Evolutionary conservation across 2,113 vertebrate genomes (phyloP).

Genomic region (Platichthys flesus): DNA sequence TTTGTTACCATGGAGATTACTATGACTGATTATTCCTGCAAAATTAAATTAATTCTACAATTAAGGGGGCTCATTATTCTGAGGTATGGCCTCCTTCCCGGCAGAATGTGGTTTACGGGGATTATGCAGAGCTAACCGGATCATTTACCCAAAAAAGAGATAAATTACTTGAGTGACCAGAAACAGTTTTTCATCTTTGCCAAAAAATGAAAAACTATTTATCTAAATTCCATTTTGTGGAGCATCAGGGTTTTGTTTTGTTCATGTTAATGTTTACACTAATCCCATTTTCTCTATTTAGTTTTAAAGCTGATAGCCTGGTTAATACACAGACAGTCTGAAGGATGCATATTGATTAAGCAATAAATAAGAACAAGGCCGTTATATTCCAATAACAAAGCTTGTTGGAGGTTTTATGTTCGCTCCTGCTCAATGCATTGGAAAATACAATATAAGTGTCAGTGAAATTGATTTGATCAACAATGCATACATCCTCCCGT

Average conservation of each 20-base stretch:
- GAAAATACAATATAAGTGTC: neutral
- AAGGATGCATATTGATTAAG: neutral
- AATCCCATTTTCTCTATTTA: neutral
- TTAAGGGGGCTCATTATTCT: conserved; percentile 45
- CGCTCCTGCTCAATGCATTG: neutral
- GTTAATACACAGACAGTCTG: neutral
- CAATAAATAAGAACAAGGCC: neutral
- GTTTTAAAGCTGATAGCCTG: neutral
- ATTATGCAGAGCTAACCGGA: conserved; percentile 1
- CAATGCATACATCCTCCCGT: neutral
- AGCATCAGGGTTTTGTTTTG: conserved; percentile 7
- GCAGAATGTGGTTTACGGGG: conserved; percentile 9
- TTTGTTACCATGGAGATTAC: conserved; percentile 47
- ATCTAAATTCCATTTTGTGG: neutral
- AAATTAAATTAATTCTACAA: conserved; percentile 58
- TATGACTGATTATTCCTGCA: conserved; percentile 47
- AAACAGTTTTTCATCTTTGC: neutral
- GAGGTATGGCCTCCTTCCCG: conserved; percentile 35
- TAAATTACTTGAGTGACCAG: conserved; percentile 8
- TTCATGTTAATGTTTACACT: too few species aligned
- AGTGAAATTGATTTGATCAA: conserved; percentile 21
- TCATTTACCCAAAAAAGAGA: conserved; percentile 22
- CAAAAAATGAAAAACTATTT: neutral
- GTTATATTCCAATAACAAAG: conserved; percentile 5
- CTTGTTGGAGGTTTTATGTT: neutral